Evolutionary conservation across 2,113 vertebrate genomes (phyloP).

Genomic region (Peromyscus polionotus): DNA sequence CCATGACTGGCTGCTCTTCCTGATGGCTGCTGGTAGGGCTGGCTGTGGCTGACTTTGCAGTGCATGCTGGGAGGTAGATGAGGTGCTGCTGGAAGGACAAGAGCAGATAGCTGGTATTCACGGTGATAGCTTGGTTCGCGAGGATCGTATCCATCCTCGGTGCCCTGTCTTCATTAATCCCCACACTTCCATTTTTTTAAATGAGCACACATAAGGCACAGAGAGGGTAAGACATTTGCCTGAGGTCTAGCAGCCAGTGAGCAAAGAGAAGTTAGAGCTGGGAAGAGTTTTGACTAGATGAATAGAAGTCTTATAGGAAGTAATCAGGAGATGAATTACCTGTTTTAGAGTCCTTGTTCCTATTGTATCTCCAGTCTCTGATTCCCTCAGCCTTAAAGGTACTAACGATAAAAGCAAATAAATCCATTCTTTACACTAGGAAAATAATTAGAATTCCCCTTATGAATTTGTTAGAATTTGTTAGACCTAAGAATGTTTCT

Average conservation of each 20-base stretch:
- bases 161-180: not conserved
- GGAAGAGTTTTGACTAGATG: not conserved
- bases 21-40: not conserved
- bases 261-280: not conserved
- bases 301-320: not conserved
- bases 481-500: not conserved
- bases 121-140: too few species aligned
- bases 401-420: not conserved
- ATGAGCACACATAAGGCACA: not conserved
- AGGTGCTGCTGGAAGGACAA: too few species aligned
- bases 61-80: not conserved
- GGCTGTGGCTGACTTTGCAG: not conserved
- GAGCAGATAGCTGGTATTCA: not conserved
- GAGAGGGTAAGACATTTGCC: not conserved
- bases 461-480: not conserved
- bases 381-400: not conserved
- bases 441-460: fast-evolving
- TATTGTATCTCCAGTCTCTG: not conserved
- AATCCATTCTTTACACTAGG: not conserved
- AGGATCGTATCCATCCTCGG: too few species aligned
- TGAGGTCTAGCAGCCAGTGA: not conserved
- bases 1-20: not conserved
- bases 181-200: too few species aligned
- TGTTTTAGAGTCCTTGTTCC: not conserved
- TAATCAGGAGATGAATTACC: not conserved